Evolutionary conservation across 2,888 invertebrate genomes (phyloP).

Genomic region (Venusia cambrica): DNA sequence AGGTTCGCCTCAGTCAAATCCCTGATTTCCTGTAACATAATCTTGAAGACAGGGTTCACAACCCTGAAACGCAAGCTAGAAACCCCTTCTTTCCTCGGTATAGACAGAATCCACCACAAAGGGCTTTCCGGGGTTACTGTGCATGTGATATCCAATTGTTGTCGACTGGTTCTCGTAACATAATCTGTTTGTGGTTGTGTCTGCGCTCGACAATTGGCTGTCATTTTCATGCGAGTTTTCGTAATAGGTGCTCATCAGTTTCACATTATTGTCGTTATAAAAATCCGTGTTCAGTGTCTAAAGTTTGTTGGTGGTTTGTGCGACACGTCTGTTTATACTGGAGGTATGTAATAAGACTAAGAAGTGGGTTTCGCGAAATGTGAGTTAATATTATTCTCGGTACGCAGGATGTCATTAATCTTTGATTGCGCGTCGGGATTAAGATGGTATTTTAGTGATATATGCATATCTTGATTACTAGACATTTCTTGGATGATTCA

Average conservation of each 20-base stretch:
- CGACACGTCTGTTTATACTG: neutral
- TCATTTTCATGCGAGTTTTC: conserved; percentile 48
- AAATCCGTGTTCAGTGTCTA: neutral
- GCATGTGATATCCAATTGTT: conserved; percentile 30
- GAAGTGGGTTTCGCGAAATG: conserved; percentile 23
- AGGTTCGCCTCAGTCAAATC: too few relatives aligned
- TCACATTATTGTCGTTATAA: conserved; percentile 21
- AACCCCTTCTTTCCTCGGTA: conserved; percentile 12
- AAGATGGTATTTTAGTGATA: conserved; percentile 26
- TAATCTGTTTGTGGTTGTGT: conserved; percentile 44
- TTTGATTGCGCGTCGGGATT: conserved; percentile 28
- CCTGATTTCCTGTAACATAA: conserved; percentile 24
- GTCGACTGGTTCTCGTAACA: conserved; percentile 34
- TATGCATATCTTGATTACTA: too few relatives aligned
- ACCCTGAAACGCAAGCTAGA: conserved; percentile 9
- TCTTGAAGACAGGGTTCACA: conserved; percentile 22
- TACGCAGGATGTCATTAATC: conserved; percentile 32
- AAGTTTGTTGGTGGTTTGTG: conserved; percentile 5
- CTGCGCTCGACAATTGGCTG: conserved; percentile 29
- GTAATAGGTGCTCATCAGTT: conserved; percentile 35
- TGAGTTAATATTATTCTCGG: conserved; percentile 25
- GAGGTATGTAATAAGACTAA: conserved; percentile 19
- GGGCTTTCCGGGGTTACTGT: conserved; percentile 25
- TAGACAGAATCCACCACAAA: conserved; percentile 19
- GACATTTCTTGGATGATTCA: too few relatives aligned